Conservation (phyloP, 2,113 vertebrate genomes). For the crab-eating macaque (Macaca fascicularis) region T2T-MFA8v1.1 NC_088375.1:144369501-144370000, state of each 20-base stretch:
- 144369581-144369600: conserved; percentile 72
- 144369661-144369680: conserved; percentile 84
- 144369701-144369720: background rate
- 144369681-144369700: conserved; percentile 71
- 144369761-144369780: conserved; percentile 13
- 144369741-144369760: conserved; percentile 67
- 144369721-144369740: background rate
- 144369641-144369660: conserved; percentile 86
- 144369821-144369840: conserved; percentile 55
- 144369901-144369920: conserved; percentile 78
- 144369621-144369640: conserved; percentile 85
- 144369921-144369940: conserved; percentile 79
- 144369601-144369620: conserved; percentile 78
- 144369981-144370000: conserved; percentile 78
- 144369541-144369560: conserved; percentile 84
- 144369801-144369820: conserved; percentile 69
- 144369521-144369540: conserved; percentile 82
- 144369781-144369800: conserved; percentile 51
- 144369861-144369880: conserved; percentile 60
- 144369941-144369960: conserved; percentile 74
- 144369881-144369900: conserved; percentile 67
- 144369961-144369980: conserved; percentile 50
- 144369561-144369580: conserved; percentile 79
- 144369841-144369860: conserved; percentile 70
- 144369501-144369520: conserved; percentile 77